Evolutionary conservation across 2,797 vertebrate species (phyloP).

Genomic region (Gallinago nigripennis): DNA sequence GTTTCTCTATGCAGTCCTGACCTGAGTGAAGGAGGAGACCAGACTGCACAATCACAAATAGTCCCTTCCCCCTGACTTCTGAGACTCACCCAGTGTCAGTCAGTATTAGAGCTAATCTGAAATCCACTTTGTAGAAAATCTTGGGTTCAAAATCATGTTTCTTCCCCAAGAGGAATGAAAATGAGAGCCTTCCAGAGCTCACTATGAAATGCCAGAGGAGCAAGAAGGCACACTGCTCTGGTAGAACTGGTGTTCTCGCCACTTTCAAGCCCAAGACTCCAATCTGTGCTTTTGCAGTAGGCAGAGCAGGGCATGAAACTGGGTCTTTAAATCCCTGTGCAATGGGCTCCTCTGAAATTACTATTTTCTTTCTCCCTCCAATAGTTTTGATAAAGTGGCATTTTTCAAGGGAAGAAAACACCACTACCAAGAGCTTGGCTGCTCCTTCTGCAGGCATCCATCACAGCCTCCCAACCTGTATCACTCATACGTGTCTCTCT

Average conservation of each 20-base stretch:
- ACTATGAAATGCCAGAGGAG: not conserved
- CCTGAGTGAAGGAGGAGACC: not conserved
- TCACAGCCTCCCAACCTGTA: not conserved
- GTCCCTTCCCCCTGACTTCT: not conserved
- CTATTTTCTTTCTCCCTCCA: not conserved
- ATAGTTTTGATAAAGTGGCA: not conserved
- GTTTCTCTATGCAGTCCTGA: not conserved
- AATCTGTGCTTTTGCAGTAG: not conserved
- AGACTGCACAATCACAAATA: not conserved
- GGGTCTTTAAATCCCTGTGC: not conserved
- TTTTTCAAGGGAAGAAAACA: not conserved
- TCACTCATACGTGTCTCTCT: not conserved
- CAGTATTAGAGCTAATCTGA: not conserved
- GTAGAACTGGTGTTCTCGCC: not conserved
- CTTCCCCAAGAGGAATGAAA: not conserved
- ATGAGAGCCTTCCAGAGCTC: not conserved
- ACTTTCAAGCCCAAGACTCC: not conserved
- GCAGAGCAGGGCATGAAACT: not conserved
- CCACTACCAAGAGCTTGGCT: not conserved
- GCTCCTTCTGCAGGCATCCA: not conserved
- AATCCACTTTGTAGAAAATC: not conserved
- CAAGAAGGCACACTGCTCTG: not conserved
- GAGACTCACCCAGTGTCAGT: rapidly evolving
- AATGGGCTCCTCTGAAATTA: not conserved
- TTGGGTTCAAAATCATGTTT: not conserved